Evolutionary conservation across 2,888 invertebrate genomes (phyloP).

Genomic region (Diogma glabrata): DNA sequence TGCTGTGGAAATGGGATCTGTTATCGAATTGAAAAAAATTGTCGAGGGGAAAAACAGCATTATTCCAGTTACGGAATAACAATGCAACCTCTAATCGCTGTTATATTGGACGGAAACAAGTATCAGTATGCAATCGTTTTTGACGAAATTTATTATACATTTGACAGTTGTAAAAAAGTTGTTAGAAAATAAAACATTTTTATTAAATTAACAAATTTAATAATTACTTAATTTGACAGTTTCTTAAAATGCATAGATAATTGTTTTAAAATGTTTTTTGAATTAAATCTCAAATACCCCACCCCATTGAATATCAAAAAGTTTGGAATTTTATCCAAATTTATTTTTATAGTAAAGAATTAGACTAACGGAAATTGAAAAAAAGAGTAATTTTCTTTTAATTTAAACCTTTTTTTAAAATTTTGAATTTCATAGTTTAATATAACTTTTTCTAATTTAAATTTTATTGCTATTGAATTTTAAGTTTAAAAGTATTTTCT

Average conservation of each 20-base stretch:
- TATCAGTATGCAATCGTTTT: not conserved
- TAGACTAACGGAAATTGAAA: too few species aligned
- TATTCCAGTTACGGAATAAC: not conserved
- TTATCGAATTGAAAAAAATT: not conserved
- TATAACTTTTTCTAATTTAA: too few species aligned
- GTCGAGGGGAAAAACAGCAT: not conserved
- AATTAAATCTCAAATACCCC: not conserved
- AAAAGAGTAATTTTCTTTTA: too few species aligned
- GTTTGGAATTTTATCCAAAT: not conserved
- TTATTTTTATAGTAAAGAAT: not conserved
- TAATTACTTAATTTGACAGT: too few species aligned
- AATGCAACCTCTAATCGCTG: not conserved
- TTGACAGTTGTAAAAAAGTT: too few species aligned
- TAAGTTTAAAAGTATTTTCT: too few species aligned
- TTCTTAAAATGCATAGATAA: not conserved
- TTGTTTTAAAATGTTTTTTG: not conserved
- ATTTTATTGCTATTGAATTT: too few species aligned
- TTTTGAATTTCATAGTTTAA: too few species aligned
- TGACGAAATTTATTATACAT: not conserved
- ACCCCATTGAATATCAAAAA: not conserved
- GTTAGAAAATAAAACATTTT: too few species aligned
- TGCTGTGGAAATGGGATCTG: not conserved
- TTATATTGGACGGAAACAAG: not conserved
- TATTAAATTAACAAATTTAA: too few species aligned
- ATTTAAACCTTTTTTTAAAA: too few species aligned